phyloP scores from a whole-genome alignment of 1,140 invertebrate genomes.

The Tetranychus urticae region DNA sequence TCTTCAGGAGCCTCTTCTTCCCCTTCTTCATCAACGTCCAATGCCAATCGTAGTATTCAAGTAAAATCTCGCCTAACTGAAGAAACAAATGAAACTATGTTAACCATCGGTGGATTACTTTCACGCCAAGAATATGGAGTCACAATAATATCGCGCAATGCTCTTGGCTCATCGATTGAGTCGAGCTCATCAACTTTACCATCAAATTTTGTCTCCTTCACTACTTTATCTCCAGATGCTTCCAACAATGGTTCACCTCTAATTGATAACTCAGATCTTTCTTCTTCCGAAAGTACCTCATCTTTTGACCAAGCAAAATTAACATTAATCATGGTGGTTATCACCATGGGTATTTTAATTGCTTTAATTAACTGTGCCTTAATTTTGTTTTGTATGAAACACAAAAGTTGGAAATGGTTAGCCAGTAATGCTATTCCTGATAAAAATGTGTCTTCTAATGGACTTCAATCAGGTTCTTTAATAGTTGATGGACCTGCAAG shows the following conservation, averaged over 20 bases:
- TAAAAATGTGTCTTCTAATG: background rate
- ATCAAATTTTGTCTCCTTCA: background rate
- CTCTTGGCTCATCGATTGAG: background rate
- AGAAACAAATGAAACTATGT: background rate
- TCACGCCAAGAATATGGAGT: background rate
- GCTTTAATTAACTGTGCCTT: background rate
- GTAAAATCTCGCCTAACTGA: background rate
- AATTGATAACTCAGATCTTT: background rate
- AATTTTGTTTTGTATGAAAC: background rate
- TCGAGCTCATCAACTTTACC: background rate
- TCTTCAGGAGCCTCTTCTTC: too few relatives aligned
- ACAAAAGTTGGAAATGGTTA: background rate
- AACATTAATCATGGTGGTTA: background rate
- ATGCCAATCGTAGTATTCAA: background rate
- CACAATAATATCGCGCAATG: background rate
- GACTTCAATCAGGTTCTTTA: background rate
- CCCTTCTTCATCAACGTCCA: background rate
- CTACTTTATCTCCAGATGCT: background rate
- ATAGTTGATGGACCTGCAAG: background rate
- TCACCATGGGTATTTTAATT: background rate
- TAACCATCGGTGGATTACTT: background rate
- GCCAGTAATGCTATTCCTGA: background rate
- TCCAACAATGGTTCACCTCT: background rate
- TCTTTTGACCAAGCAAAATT: background rate
- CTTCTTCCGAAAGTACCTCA: background rate